phyloP scores from a whole-genome alignment of 2,113 vertebrate species.

The Calypte anna region DNA sequence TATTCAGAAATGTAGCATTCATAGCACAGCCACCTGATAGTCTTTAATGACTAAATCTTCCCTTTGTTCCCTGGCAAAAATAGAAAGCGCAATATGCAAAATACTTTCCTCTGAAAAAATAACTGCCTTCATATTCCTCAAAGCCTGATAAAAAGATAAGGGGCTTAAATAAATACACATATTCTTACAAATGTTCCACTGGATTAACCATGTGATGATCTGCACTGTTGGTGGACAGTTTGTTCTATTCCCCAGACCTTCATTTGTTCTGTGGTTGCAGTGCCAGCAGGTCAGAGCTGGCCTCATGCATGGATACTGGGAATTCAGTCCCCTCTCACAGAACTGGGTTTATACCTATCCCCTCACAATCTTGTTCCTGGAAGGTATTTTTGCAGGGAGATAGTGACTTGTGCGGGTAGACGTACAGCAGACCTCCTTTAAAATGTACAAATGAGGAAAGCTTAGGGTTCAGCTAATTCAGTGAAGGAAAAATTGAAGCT shows the following conservation, averaged over 20 bases:
- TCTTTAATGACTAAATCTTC: slow-evolving; percentile 8
- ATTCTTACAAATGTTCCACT: not conserved
- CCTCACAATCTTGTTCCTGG: not conserved
- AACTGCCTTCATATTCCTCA: slow-evolving; percentile 3
- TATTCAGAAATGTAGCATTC: slow-evolving; percentile 49
- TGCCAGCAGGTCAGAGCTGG: not conserved
- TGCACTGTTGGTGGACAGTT: not conserved
- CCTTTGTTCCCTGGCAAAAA: slow-evolving; percentile 42
- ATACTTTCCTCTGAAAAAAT: slow-evolving; percentile 62
- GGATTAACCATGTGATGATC: not conserved
- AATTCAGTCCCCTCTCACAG: not conserved
- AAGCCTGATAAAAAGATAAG: slow-evolving; percentile 35
- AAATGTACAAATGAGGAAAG: not conserved
- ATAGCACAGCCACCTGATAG: not conserved
- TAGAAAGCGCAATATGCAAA: slow-evolving; percentile 23
- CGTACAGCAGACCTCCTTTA: not conserved
- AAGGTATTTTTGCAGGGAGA: not conserved
- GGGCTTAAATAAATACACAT: not conserved
- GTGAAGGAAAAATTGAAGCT: not conserved
- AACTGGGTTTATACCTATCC: not conserved
- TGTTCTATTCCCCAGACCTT: not conserved
- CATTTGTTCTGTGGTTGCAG: fast-evolving
- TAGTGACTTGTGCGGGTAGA: not conserved
- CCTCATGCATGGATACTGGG: fast-evolving
- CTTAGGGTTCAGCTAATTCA: not conserved